These are phyloP conservation scores for Agraylea sexmaculata DNA, from an alignment of 1,140 invertebrate species.

Conservation along the genomic window DNA sequence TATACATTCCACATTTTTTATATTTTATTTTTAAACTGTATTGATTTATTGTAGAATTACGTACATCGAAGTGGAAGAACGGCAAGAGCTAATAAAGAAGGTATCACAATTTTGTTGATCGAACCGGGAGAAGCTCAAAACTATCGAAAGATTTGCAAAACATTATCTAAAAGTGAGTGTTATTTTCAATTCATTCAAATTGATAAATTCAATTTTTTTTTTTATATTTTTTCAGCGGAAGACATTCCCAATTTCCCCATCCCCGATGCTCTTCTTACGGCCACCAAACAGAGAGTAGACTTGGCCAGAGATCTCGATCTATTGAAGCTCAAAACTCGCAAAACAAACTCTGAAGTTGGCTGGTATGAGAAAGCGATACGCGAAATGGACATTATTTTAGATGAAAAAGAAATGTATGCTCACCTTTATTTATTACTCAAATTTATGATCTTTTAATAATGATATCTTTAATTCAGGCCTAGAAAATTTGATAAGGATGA, in stretches of 20 bases:
- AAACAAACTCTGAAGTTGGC: conserved; percentile 54
- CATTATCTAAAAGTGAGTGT: conserved; percentile 66
- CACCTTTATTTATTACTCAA: conserved; percentile 4
- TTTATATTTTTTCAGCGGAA: conserved; percentile 42
- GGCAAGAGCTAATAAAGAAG: conserved; percentile 77
- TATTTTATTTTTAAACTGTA: conserved; percentile 9
- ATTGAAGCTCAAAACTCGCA: conserved; percentile 54
- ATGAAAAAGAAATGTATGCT: conserved; percentile 59
- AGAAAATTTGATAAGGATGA: conserved; percentile 31
- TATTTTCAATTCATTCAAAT: conserved; percentile 1
- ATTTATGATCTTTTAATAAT: conserved; percentile 4
- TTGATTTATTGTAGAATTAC: conserved; percentile 55
- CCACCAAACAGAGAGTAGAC: conserved; percentile 59
- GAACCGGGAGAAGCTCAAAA: conserved; percentile 72
- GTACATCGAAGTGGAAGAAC: conserved; percentile 94
- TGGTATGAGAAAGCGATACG: conserved; percentile 76
- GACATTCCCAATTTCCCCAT: conserved; percentile 77
- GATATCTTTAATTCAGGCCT: conserved; percentile 23
- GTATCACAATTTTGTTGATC: conserved; percentile 85
- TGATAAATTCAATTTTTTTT: not conserved
- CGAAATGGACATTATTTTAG: conserved; percentile 80
- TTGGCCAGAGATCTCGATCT: conserved; percentile 70
- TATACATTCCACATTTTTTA: conserved; percentile 3
- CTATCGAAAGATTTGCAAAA: conserved; percentile 73
- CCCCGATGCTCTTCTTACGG: conserved; percentile 50